A percentile compares a stretch with the other conserved stretches of the same genome.
These are phyloP conservation scores for Lutjanus argentimaculatus DNA, from an alignment of 2,797 vertebrate species.

Conservation along the genomic window DNA sequence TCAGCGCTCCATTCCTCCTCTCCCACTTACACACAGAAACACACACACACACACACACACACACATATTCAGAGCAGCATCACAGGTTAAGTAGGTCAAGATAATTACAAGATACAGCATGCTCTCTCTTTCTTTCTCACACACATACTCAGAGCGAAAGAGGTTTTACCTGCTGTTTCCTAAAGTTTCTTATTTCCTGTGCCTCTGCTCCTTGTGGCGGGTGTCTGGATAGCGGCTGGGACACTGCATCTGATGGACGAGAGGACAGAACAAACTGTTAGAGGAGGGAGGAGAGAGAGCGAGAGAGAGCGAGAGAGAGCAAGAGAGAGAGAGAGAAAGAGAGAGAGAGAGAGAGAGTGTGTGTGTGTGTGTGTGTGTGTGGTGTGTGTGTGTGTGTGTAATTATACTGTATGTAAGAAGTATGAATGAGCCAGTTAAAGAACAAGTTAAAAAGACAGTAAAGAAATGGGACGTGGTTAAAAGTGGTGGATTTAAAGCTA, in stretches of 20 bases:
- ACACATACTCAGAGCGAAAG: neutral
- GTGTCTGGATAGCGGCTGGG: slow-evolving; percentile 48
- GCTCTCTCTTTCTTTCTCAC: neutral
- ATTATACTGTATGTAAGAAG: neutral
- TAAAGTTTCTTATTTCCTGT: slow-evolving; percentile 71
- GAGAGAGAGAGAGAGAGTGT: neutral
- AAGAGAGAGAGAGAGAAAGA: no score
- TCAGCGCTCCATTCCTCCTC: slow-evolving; percentile 41
- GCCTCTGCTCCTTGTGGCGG: slow-evolving; percentile 56
- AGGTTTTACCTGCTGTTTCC: slow-evolving; percentile 72
- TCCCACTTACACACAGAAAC: slow-evolving; percentile 18
- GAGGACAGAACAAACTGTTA: slow-evolving; percentile 17
- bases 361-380: neutral
- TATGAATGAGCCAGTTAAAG: neutral
- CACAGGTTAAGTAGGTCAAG: slow-evolving; percentile 53
- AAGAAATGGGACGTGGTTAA: neutral
- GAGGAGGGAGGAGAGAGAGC: no score
- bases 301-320: no score
- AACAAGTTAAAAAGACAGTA: neutral
- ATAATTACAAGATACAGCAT: slow-evolving; percentile 44
- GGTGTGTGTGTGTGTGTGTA: no score
- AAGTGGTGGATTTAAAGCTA: neutral
- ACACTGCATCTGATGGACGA: slow-evolving; percentile 72
- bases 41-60: slow-evolving; percentile 3
- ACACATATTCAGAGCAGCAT: slow-evolving; percentile 5